These are phyloP conservation scores for Rostratula benghalensis DNA, from an alignment of 2,113 vertebrate species.

Conservation along the genomic window DNA sequence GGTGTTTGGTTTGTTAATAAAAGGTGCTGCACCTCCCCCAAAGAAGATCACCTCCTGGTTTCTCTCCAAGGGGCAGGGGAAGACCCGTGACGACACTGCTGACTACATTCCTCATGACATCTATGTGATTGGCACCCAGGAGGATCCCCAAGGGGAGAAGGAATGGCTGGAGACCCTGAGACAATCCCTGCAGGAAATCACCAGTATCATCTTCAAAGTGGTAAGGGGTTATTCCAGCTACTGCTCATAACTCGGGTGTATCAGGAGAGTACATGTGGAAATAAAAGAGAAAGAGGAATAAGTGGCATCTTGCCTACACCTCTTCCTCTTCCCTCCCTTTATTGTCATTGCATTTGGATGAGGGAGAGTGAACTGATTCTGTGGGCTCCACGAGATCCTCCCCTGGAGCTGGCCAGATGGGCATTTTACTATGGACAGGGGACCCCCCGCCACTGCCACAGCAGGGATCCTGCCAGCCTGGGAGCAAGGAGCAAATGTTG, in stretches of 20 bases:
- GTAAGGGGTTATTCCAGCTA: slow-evolving; percentile 70
- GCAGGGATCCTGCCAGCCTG: not conserved
- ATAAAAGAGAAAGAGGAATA: not conserved
- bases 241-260: not conserved
- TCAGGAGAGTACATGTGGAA: not conserved
- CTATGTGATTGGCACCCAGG: slow-evolving; percentile 95
- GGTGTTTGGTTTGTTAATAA: slow-evolving; percentile 69
- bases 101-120: slow-evolving; percentile 97
- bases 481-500: not conserved
- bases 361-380: not conserved
- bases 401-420: not conserved
- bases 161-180: slow-evolving; percentile 91
- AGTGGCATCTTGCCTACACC: not conserved
- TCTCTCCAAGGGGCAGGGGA: slow-evolving; percentile 95
- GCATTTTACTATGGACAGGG: not conserved
- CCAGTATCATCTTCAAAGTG: slow-evolving; percentile 92
- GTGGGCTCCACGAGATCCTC: not conserved
- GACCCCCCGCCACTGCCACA: not conserved
- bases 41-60: slow-evolving; percentile 94
- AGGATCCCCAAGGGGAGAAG: slow-evolving; percentile 90
- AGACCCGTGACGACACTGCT: slow-evolving; percentile 91
- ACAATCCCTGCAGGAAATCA: slow-evolving; percentile 87
- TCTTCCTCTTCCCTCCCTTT: not conserved
- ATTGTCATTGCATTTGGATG: not conserved
- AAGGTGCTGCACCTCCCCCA: slow-evolving; percentile 89